Evolutionary conservation across 2,888 invertebrate genomes (phyloP), one percentile per base, ranked within the genome.

Genomic region (Pterobdella sp.): DNA sequence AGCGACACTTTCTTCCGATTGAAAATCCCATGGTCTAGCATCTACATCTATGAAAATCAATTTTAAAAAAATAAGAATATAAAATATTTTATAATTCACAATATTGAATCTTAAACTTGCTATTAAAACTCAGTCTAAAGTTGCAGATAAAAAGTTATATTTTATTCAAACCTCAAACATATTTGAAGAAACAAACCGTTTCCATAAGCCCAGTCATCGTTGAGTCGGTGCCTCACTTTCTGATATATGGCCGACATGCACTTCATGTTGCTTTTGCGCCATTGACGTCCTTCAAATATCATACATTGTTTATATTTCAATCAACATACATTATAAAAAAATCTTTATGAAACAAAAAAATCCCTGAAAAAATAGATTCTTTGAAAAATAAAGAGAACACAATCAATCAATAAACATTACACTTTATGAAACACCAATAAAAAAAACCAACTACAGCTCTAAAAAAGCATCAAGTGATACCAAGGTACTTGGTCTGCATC

Each of bases 121-220:
- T n/a, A n/a, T n/a, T n/a, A n/a, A n/a, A n/a, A n/a, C n/a, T n/a
- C n/a, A n/a, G n/a, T n/a, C n/a, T n/a, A n/a, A n/a, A n/a, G n/a
- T n/a, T n/a, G n/a, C n/a, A n/a, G n/a, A n/a, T n/a, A n/a, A n/a
- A n/a, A n/a, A n/a, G n/a, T n/a, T n/a, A n/a, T n/a, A n/a, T n/a
- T n/a, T n/a, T n/a, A n/a, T n/a, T n/a, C 18, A 22, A 64, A 64
- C 22, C 22, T 1, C 1, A 49, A 49, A 49, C 52, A 49, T 18
- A 49, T n/a, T 14, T 18, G 52, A 49, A 49, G 22, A n/a, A 14
- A 75, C 80, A 82, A 83, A 89, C 89, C 92, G 86, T 98, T 98
- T 72, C 97, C 97, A 86, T 92, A 98, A 1, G 98, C 98, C 98
- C 98, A 99, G 84, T 99, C 98, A 83, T 99, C 98, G 81, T 96